Evolutionary conservation across 2,888 invertebrate species (phyloP).

Genomic region (Lobophora halterata): DNA sequence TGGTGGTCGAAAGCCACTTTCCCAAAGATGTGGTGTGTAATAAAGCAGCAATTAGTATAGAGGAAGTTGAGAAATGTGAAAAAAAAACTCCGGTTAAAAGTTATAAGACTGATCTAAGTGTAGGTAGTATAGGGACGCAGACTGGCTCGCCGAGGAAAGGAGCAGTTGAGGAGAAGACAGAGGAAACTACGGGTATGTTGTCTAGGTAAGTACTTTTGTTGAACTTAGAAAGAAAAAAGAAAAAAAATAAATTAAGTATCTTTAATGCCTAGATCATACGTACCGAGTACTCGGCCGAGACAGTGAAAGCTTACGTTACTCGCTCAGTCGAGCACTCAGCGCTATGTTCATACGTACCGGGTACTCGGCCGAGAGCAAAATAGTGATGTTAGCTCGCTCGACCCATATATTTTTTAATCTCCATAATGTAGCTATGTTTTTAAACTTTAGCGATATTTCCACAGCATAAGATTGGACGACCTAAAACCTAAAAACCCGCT

Average conservation of each 20-base stretch:
- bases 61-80: slow-evolving; percentile 53
- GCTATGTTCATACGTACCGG: no score
- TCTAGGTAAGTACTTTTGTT: slow-evolving; percentile 58
- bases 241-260: no score
- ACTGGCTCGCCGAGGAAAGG: slow-evolving; percentile 58
- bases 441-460: slow-evolving; percentile 35
- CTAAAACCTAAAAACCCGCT: slow-evolving; percentile 82
- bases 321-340: no score
- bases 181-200: slow-evolving; percentile 56
- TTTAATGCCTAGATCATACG: no score
- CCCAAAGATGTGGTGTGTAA: slow-evolving; percentile 84
- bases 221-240: no score
- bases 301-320: no score
- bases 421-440: not conserved
- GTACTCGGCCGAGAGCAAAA: no score
- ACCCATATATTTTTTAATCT: not conserved
- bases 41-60: slow-evolving; percentile 83
- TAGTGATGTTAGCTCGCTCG: no score
- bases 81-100: slow-evolving; percentile 61
- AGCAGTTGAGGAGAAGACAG: slow-evolving; percentile 41
- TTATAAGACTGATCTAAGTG: slow-evolving; percentile 75
- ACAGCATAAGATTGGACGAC: slow-evolving; percentile 81
- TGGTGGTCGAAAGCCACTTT: slow-evolving; percentile 70
- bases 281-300: no score
- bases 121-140: slow-evolving; percentile 53